phyloP scores from a whole-genome alignment of 1,140 invertebrate genomes.

The Tetramorium parvispinum region DNA sequence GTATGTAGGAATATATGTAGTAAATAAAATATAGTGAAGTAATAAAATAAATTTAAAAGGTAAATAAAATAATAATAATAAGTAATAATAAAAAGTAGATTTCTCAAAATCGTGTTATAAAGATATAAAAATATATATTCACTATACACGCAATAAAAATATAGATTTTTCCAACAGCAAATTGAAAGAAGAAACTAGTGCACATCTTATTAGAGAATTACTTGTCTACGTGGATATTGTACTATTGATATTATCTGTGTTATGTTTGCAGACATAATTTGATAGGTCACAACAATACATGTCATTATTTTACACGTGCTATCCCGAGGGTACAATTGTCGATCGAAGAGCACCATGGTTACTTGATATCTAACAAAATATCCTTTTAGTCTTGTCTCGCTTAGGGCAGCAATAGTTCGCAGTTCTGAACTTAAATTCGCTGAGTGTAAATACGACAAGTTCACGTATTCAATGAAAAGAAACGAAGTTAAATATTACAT shows the following conservation, averaged over 20 bases:
- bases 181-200: background rate
- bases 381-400: background rate
- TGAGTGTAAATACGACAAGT: background rate
- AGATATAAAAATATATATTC: background rate
- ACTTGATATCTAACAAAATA: conserved; percentile 1
- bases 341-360: conserved; percentile 22
- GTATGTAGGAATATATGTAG: background rate
- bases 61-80: too few relatives aligned
- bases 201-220: background rate
- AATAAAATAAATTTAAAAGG: too few relatives aligned
- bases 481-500: background rate
- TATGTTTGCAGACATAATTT: conserved; percentile 13
- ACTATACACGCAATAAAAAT: background rate
- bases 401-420: background rate
- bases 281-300: background rate
- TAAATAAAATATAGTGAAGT: too few relatives aligned
- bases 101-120: background rate
- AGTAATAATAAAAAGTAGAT: too few relatives aligned
- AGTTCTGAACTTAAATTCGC: background rate
- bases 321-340: background rate
- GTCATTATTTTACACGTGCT: background rate
- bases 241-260: background rate
- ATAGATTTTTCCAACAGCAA: background rate
- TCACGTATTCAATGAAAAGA: background rate
- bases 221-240: background rate